These are phyloP conservation scores for Araneus ventricosus DNA, from an alignment of 1,140 invertebrate genomes.

Conservation along the genomic window DNA sequence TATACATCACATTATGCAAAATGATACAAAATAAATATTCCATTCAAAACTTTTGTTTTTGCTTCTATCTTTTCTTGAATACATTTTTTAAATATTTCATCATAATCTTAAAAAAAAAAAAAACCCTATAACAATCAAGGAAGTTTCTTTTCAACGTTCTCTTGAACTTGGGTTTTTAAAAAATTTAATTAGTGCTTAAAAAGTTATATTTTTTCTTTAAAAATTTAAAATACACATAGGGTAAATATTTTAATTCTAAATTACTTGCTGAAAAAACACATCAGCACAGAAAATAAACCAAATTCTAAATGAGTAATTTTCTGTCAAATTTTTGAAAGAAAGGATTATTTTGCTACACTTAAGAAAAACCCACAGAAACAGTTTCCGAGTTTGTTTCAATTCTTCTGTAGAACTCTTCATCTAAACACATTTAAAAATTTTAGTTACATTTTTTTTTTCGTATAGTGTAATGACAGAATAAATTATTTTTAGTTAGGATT, in stretches of 20 bases:
- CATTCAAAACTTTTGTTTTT: not conserved
- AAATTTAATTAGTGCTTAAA: not conserved
- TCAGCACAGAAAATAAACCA: too few species aligned
- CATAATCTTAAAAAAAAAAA: not conserved
- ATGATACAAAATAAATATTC: constrained; percentile 18
- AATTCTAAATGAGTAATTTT: too few species aligned
- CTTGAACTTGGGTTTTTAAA: not conserved
- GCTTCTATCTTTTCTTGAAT: not conserved
- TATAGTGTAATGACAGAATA: not conserved
- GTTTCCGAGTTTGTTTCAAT: not conserved
- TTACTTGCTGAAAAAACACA: not conserved
- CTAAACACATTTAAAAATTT: not conserved
- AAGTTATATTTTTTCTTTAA: not conserved
- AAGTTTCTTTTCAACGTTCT: not conserved
- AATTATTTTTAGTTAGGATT: not conserved
- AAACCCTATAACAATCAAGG: not conserved
- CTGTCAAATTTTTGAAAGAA: too few species aligned
- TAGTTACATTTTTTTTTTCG: not conserved
- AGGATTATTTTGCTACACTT: too few species aligned
- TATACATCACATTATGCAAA: constrained; percentile 1
- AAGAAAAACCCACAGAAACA: not conserved
- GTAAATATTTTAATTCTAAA: not conserved
- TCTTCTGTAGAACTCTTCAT: not conserved
- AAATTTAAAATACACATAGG: not conserved
- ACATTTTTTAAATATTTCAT: not conserved